Percentiles rank a stretch among this genome's conserved stretches.
Evolutionary conservation across 2,113 vertebrate genomes (phyloP).

Genomic region (Scalopus aquaticus): DNA sequence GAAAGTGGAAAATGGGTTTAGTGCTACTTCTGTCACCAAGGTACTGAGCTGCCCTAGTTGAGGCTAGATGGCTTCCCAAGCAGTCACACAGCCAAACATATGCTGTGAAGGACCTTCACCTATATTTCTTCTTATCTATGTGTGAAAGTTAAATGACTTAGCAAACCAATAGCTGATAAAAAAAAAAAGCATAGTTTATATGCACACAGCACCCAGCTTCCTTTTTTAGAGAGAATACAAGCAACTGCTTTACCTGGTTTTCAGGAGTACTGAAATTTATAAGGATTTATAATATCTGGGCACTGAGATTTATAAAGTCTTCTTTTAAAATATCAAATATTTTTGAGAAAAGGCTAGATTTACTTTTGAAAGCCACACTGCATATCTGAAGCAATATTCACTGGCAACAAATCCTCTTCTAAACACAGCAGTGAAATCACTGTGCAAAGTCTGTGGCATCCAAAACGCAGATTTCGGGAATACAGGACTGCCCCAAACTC

Average conservation of each 20-base stretch:
- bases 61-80: constrained; percentile 31
- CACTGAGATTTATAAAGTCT: constrained; percentile 53
- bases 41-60: not conserved
- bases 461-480: not conserved
- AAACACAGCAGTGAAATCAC: not conserved
- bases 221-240: constrained; percentile 66
- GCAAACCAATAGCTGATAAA: constrained; percentile 44
- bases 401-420: not conserved
- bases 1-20: constrained; percentile 66
- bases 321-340: constrained; percentile 44
- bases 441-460: not conserved
- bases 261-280: constrained; percentile 45
- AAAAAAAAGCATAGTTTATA: not conserved
- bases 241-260: constrained; percentile 49
- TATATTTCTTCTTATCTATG: constrained; percentile 67
- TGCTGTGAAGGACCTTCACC: constrained; percentile 49
- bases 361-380: constrained; percentile 51
- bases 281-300: not conserved
- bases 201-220: not conserved
- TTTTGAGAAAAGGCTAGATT: constrained; percentile 1
- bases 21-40: constrained; percentile 12
- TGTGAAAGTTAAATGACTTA: constrained; percentile 39
- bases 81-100: constrained; percentile 55
- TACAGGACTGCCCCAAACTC: not conserved
- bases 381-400: not conserved